Base-by-base conservation (phyloP, 1,140 invertebrate species). In the Triops longicaudatus region DNA sequence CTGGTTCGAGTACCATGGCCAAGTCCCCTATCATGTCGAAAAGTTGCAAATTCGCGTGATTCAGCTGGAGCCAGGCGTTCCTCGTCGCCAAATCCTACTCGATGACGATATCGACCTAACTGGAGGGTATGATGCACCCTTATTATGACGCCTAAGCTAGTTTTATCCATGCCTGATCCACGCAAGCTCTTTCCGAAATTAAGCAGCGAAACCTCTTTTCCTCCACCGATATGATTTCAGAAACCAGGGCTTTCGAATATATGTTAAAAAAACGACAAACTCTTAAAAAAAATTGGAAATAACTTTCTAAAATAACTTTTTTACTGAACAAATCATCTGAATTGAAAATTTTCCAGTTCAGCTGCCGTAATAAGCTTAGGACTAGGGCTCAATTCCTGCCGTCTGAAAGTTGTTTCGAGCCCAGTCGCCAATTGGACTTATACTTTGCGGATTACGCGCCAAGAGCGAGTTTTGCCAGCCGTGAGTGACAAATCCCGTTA, bases 81-180 rank as follows among this genome's bases (percentile, higher is more conserved):
- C 50, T 17, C 50, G 14, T 22, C 50, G 50, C 50, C 50, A 63
- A 63, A 63, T 63, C 50, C 50, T 63, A 17, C 22, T 63, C 17
- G 50, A 63, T 63, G 50, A 63, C 50, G 50, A 63, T 63, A 63
- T 63, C 50, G 50, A 63, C 50, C 50, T 63, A 22, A 63, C 50
- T 22, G 17, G 22, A 9, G 50, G 50, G 50, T 63, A 17, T 14
- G 14, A 12, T 37, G 7, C 31, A 37, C 31, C 31, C 31, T 37
- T 37, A 37, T 37, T 37, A 37, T 37, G 7, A 2, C 7, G 2
- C 31, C 7, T 37, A 37, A 37, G 31, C 31, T 37, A 4, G 31
- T 7, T 37, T 37, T 37, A 37, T 2, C 31, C 31, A 7, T 4
- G 31, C 7, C 7, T 37, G 31, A 37, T 37, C 31, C 31, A 37